Base-by-base conservation (phyloP, 2,113 vertebrate species). In the Tenrec ecaudatus region DNA sequence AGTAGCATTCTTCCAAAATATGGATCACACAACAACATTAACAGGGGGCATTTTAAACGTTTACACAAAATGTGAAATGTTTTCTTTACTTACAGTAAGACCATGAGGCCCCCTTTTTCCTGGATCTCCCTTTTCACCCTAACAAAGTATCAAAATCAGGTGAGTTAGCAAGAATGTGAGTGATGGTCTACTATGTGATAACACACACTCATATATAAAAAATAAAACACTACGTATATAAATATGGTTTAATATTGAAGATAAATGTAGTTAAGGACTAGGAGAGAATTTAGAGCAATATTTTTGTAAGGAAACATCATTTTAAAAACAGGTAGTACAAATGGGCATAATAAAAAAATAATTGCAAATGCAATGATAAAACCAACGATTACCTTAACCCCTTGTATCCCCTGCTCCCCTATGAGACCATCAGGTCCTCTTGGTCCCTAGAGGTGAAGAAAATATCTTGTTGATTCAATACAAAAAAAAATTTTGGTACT, bases 51-150 rank as follows among this genome's bases (percentile, higher is more conserved):
- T 38, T 38, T 17, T 71, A 9, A 88, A 89, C 71, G 12, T 75
- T 83, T 76, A 71, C 36, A 0, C 1, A 93, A 82, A 75, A 73
- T 64, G 17, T 11, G 83, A 88, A 75, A n/a, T 78, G 47, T 84
- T 95, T 47, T 69, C n/a, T 91, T 40, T 93, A 99, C 99, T 99
- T 97, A 99, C 99, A 84, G 97, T 98, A 76, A 99, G 98, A 93
- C 99, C 99, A 43, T 97, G 95, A 89, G 97, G 96, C 89, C 99
- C 99, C 96, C 98, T 99, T 96, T 96, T 98, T 76, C 99, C 99
- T 1, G 94, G 88, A 76, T 98, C 98, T 20, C 99, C 99, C 77
- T 97, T 98, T 98, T 99, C 99, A 94, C 99, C 99, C 99, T 99
- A 98, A 40, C 31, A 96, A 97, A 97, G 40, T 97, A 97, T 19